Base-by-base conservation (phyloP, 2,888 invertebrate genomes). In the Protophormia terraenovae region DNA sequence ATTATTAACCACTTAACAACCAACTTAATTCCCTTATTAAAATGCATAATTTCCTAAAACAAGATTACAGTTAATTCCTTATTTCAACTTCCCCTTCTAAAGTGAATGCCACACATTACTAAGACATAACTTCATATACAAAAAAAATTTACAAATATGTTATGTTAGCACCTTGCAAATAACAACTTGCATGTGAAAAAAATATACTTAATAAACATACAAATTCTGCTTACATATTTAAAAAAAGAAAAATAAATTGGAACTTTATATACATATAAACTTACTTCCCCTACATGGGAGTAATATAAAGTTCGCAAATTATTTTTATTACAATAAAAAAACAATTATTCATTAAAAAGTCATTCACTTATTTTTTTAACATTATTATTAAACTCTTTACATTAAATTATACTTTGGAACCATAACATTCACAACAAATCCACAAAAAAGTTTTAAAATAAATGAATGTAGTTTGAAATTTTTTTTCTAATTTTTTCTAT, bases 81-180 rank as follows among this genome's bases (percentile, higher is more conserved):
- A 45, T 69, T 76, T 19, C 55, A 69, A 66, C 45, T 71, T 55
- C 64, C 72, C 71, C 64, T 71, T 71, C 79, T 79, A 79, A 79
- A 80, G 60, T 69, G 77, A 78, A 78, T 78, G 77, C 60, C 77
- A 60, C 10, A 53, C 24, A 38, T 2, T 35, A 67, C 29, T 60
- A 16, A 45, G 35, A 0, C 35, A 7, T 16, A 14, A 16, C n/a
- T n/a, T n/a, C n/a, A n/a, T n/a, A n/a, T n/a, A n/a, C 5, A 47
- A 64, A 35, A 55, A 60, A 55, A 66, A 64, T 32, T 75, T 75
- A 47, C 64, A 75, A 75, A 41, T 16, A 14, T 41, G 41, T 41
- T 14, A 50, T 64, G 60, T 60, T 32, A 32, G 7, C 60, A 60
- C 60, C 60, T 60, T 60, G 60, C 55, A 24, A 55, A 27, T 75